These are phyloP conservation scores for Lapara coniferarum DNA, from an alignment of 2,888 invertebrate genomes.

Conservation along the genomic window DNA sequence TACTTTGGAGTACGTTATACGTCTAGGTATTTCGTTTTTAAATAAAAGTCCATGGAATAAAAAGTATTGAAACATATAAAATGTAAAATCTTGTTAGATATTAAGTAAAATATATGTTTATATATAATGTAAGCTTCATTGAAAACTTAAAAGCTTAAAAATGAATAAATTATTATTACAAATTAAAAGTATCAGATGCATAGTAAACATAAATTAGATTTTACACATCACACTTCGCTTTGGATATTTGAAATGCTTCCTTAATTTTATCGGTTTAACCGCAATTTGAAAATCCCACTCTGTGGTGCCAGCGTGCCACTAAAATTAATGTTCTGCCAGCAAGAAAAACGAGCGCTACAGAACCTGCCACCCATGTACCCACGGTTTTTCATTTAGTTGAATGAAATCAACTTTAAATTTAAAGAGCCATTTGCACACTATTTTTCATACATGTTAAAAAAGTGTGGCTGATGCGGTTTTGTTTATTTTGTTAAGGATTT, in stretches of 20 bases:
- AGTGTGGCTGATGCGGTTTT: neutral
- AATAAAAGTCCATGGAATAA: neutral
- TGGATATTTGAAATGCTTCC: constrained; percentile 55
- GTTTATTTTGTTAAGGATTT: neutral
- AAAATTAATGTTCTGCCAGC: constrained; percentile 81
- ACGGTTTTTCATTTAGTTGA: constrained; percentile 53
- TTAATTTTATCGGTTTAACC: constrained; percentile 67
- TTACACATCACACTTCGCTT: constrained; percentile 25
- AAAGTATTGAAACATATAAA: neutral
- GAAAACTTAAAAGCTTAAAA: neutral
- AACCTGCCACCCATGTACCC: constrained; percentile 51
- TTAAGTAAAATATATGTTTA: too few relatives aligned
- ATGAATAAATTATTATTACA: neutral
- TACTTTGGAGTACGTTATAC: neutral
- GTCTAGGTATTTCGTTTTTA: too few relatives aligned
- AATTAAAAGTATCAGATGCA: neutral
- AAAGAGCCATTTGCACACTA: constrained; percentile 32
- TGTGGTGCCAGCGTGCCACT: constrained; percentile 73
- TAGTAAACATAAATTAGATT: constrained; percentile 2
- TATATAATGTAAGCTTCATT: neutral
- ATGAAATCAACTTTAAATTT: constrained; percentile 54
- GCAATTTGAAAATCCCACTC: constrained; percentile 74
- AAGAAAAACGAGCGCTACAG: constrained; percentile 78
- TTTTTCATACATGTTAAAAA: constrained; percentile 28
- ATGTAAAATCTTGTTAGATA: too few relatives aligned